These are phyloP conservation scores for Habroteleia sp. DNA, from an alignment of 2,888 invertebrate species.

Conservation along the genomic window DNA sequence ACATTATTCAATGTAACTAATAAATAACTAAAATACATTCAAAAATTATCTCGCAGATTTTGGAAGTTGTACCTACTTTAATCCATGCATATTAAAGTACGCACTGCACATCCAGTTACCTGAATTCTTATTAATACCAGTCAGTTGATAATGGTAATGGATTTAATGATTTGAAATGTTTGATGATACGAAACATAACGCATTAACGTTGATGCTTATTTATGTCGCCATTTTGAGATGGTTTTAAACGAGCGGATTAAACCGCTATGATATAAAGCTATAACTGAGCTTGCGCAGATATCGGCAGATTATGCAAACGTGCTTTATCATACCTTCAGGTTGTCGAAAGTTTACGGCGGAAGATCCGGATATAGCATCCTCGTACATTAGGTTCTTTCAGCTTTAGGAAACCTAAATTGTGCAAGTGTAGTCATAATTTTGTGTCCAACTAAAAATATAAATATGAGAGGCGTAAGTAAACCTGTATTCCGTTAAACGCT, in stretches of 20 bases:
- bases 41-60: no score
- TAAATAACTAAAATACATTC: no score
- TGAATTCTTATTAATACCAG: no score
- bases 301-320: constrained; percentile 70
- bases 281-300: constrained; percentile 65
- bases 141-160: neutral
- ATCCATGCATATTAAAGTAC: no score
- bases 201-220: constrained; percentile 35
- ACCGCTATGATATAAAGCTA: constrained; percentile 65
- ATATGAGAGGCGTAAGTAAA: constrained; percentile 51
- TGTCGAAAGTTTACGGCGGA: constrained; percentile 62
- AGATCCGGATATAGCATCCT: constrained; percentile 56
- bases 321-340: constrained; percentile 64
- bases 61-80: no score
- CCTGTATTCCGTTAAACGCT: no score
- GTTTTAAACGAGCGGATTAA: constrained; percentile 64
- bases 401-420: constrained; percentile 31
- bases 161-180: constrained; percentile 15
- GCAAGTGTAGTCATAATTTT: constrained; percentile 59
- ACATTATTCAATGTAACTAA: no score
- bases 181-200: constrained; percentile 2
- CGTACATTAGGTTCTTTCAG: constrained; percentile 59
- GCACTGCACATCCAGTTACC: no score
- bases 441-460: constrained; percentile 51
- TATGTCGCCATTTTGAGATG: constrained; percentile 32